These are phyloP conservation scores for Cheilosia vulpina DNA, from an alignment of 2,888 invertebrate species.

Conservation along the genomic window DNA sequence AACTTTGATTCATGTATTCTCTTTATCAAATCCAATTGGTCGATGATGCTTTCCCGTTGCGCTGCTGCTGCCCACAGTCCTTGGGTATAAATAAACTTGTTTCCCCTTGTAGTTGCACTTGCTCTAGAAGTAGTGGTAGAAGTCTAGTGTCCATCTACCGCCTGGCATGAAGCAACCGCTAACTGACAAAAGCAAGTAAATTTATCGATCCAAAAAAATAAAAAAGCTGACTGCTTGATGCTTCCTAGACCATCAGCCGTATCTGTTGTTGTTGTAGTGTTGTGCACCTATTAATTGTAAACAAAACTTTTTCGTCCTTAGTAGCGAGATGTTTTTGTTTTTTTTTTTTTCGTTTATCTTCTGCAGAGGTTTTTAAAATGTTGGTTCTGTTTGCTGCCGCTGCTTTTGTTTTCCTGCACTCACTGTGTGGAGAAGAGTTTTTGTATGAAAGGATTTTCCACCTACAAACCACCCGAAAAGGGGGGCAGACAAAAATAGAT, in stretches of 20 bases:
- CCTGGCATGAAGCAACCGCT: slow-evolving; percentile 39
- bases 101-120: slow-evolving; percentile 20
- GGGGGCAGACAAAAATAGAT: slow-evolving; percentile 35
- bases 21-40: slow-evolving; percentile 56
- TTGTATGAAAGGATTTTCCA: slow-evolving; percentile 39
- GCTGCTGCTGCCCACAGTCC: slow-evolving; percentile 7
- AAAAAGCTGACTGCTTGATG: slow-evolving; percentile 19
- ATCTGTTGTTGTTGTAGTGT: slow-evolving; percentile 40
- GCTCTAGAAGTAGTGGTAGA: slow-evolving; percentile 4
- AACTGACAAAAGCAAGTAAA: slow-evolving; percentile 49
- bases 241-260: slow-evolving; percentile 12
- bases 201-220: slow-evolving; percentile 33
- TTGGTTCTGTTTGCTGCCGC: not conserved
- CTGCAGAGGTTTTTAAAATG: slow-evolving; percentile 2
- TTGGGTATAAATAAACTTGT: slow-evolving; percentile 24
- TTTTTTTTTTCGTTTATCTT: not conserved
- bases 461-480: slow-evolving; percentile 4
- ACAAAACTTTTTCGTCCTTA: slow-evolving; percentile 52
- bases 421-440: slow-evolving; percentile 15
- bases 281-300: slow-evolving; percentile 60
- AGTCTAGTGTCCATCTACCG: slow-evolving; percentile 3
- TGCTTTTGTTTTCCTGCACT: slow-evolving; percentile 8
- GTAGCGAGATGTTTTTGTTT: not conserved
- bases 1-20: slow-evolving; percentile 38
- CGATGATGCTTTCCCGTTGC: slow-evolving; percentile 6